Base-by-base conservation (phyloP, 2,888 invertebrate genomes). In the Metalampra italica region DNA sequence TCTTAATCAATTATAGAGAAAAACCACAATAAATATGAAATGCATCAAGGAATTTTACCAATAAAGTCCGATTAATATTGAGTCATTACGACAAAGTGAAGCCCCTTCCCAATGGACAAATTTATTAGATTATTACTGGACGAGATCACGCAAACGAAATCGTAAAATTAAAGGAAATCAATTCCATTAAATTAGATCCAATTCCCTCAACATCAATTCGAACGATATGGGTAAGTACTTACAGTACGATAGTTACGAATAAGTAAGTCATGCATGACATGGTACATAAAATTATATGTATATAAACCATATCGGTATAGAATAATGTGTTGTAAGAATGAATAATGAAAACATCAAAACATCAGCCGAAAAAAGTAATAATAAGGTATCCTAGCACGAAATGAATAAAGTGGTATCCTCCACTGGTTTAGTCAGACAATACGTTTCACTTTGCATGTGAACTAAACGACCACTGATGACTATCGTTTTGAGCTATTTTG, bases 141-240 rank as follows among this genome's bases (percentile, higher is more conserved):
- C 78, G 76, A 80, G 74, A 85, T 82, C 88, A 89, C 88, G 88
- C 88, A 85, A 87, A 87, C 82, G 81, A 79, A 89, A 86, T 86
- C 83, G 82, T 86, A 82, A 87, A 86, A 85, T 84, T 82, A 81
- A 80, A 80, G 78, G 76, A 78, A 86, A 80, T 80, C 85, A 84
- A 86, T 86, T 75, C 71, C 63, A 69, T 76, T 67, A 82, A 82
- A 85, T 84, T 80, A 79, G 79, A 82, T 82, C 68, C 77, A 78
- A 82, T 85, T 79, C 77, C 75, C 78, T 77, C 72, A 77, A 69
- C 65, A 72, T 71, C 55, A 65, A 64, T 69, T 59, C 60, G 55
- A 32, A 32, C 32, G 11, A 32, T 9, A 32, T 32, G 7, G 7
- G 32, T 30, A 5, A 8, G 37, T 37, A 37, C 37, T 37, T 34